Percentiles rank a stretch among this genome's conserved stretches.
These are phyloP conservation scores for Agonopterix heracliana DNA, from an alignment of 2,888 invertebrate species.

Conservation along the genomic window DNA sequence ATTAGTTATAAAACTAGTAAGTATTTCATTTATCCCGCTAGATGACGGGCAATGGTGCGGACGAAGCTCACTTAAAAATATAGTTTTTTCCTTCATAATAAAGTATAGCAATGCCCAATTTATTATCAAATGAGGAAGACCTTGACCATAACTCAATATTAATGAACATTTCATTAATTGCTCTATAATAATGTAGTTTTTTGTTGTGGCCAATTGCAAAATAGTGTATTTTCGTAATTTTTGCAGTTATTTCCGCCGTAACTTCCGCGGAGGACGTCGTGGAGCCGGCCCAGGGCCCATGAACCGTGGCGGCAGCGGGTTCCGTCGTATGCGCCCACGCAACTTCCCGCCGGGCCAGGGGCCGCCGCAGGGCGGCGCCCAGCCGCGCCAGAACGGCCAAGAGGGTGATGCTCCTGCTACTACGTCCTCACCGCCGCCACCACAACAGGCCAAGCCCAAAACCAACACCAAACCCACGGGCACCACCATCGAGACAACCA, in stretches of 20 bases:
- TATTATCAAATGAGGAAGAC: too few relatives aligned
- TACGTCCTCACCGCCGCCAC: slow-evolving; percentile 34
- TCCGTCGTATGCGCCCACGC: slow-evolving; percentile 58
- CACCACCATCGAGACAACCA: slow-evolving; percentile 62
- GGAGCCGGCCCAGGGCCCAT: slow-evolving; percentile 58
- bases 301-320: slow-evolving; percentile 51
- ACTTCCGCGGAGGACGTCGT: slow-evolving; percentile 82
- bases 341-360: slow-evolving; percentile 41
- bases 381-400: slow-evolving; percentile 46
- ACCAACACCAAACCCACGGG: slow-evolving; percentile 46
- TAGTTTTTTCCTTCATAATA: too few relatives aligned
- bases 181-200: too few relatives aligned
- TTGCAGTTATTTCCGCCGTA: slow-evolving; percentile 83
- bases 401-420: slow-evolving; percentile 46
- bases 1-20: too few relatives aligned
- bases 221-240: too few relatives aligned
- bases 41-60: too few relatives aligned
- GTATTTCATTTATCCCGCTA: too few relatives aligned
- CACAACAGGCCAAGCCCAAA: slow-evolving; percentile 51
- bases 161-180: too few relatives aligned
- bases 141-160: too few relatives aligned
- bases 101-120: too few relatives aligned
- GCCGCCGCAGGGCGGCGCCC: slow-evolving; percentile 16
- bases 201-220: too few relatives aligned
- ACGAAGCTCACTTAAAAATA: too few relatives aligned